phyloP scores from a whole-genome alignment of 2,797 vertebrate species.

The Microctenopoma stevenorrisi region DNA sequence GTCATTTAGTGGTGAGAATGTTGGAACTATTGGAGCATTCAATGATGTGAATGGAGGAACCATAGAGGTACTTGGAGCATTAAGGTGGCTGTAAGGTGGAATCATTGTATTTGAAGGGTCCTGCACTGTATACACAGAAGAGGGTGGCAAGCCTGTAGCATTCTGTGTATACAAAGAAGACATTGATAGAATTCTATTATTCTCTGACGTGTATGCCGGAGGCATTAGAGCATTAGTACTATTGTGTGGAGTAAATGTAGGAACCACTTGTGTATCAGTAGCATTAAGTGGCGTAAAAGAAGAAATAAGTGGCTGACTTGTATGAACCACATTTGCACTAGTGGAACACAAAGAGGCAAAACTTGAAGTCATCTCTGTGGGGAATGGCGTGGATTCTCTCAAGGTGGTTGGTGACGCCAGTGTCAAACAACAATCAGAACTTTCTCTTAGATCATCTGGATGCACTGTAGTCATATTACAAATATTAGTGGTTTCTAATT shows the following conservation, averaged over 20 bases:
- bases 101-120: constrained; percentile 61
- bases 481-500: constrained; percentile 45
- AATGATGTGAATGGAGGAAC: constrained; percentile 69
- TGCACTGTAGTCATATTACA: constrained; percentile 62
- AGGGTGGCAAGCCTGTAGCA: constrained; percentile 42
- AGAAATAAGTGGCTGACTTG: constrained; percentile 62
- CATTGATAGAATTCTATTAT: constrained; percentile 59
- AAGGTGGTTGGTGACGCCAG: constrained; percentile 34
- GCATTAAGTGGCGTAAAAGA: constrained; percentile 71
- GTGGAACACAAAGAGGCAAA: constrained; percentile 65
- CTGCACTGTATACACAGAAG: constrained; percentile 54
- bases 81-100: constrained; percentile 63
- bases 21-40: constrained; percentile 54
- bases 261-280: constrained; percentile 77
- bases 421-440: constrained; percentile 58
- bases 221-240: constrained; percentile 67
- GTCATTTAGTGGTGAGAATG: constrained; percentile 65
- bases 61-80: constrained; percentile 69
- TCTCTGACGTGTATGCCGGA: constrained; percentile 67
- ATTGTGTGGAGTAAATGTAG: constrained; percentile 74
- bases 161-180: constrained; percentile 65
- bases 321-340: constrained; percentile 55
- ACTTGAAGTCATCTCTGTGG: constrained; percentile 59
- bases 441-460: constrained; percentile 62
- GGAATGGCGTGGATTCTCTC: constrained; percentile 48